Percentiles rank a stretch among this genome's conserved stretches.
These are phyloP conservation scores for Polylopha cassiicola DNA, from an alignment of 2,888 invertebrate species.

Conservation along the genomic window DNA sequence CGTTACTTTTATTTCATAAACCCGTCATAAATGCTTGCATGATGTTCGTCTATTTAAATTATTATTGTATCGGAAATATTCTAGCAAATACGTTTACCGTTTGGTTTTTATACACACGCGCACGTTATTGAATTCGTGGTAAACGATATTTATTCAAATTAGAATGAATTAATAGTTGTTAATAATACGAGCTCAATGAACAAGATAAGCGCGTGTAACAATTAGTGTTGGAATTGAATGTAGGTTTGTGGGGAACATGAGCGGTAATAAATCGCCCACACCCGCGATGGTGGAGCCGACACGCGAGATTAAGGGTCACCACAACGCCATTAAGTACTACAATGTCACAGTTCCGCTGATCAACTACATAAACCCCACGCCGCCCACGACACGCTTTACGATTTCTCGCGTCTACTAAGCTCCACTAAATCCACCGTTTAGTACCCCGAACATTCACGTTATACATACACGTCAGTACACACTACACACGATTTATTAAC, in stretches of 20 bases:
- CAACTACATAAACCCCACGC: constrained; percentile 41
- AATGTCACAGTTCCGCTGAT: constrained; percentile 34
- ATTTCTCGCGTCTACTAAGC: constrained; percentile 40
- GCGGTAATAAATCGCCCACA: constrained; percentile 62
- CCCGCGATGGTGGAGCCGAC: constrained; percentile 51
- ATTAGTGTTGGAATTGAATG: constrained; percentile 49
- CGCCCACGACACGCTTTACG: constrained; percentile 44
- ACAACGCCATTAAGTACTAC: constrained; percentile 38
- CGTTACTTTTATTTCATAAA: constrained; percentile 57
- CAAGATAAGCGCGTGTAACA: constrained; percentile 35
- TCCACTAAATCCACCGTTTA: constrained; percentile 30
- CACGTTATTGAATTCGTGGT: background rate
- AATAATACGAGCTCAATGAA: background rate
- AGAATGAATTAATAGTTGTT: background rate
- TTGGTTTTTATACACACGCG: background rate
- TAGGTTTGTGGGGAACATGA: constrained; percentile 44
- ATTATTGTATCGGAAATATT: too few species aligned
- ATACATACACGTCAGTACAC: constrained; percentile 20
- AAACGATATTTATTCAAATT: constrained; percentile 1
- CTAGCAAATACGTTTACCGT: constrained; percentile 1
- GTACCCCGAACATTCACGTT: constrained; percentile 21
- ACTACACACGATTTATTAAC: constrained; percentile 27
- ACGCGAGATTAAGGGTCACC: constrained; percentile 64
- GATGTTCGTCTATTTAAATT: too few species aligned
- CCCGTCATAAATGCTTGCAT: constrained; percentile 43